Conservation (phyloP, 2,797 vertebrate genomes). For the Enteromius anoplus region DNA sequence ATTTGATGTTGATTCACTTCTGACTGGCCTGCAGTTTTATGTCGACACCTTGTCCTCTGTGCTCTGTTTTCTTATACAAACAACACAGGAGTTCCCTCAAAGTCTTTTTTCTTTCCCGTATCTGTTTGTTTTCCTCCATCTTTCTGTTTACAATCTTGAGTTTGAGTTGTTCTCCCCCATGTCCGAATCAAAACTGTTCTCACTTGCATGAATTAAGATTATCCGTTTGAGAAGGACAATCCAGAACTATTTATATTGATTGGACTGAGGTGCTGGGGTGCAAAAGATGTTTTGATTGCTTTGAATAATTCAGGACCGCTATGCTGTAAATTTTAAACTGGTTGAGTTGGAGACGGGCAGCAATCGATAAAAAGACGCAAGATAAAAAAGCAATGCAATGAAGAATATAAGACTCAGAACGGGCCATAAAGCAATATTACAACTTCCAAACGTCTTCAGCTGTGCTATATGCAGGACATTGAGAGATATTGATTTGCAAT, state of each 20-base stretch:
- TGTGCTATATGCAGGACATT: constrained; percentile 30
- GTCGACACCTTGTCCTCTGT: constrained; percentile 2
- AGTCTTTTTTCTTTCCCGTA: background rate
- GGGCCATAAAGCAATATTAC: constrained; percentile 38
- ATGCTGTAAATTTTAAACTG: constrained; percentile 61
- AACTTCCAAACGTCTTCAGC: constrained; percentile 21
- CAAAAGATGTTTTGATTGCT: constrained; percentile 73
- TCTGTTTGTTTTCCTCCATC: constrained; percentile 20
- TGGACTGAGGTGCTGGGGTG: constrained; percentile 77
- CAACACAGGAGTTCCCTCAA: constrained; percentile 13
- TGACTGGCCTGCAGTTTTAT: constrained; percentile 37
- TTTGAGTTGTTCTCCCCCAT: constrained; percentile 1
- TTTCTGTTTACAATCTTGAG: constrained; percentile 8
- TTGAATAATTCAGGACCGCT: constrained; percentile 83
- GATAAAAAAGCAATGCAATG: constrained; percentile 36
- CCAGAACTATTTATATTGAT: constrained; percentile 72
- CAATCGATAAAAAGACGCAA: constrained; percentile 48
- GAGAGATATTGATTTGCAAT: constrained; percentile 41
- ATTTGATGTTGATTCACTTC: constrained; percentile 49
- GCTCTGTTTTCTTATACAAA: constrained; percentile 12
- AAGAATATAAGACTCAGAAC: constrained; percentile 40
- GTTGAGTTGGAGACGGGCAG: constrained; percentile 25
- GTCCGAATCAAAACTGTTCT: constrained; percentile 24
- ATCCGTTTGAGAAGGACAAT: constrained; percentile 24
- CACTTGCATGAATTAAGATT: constrained; percentile 18